Percentiles rank a stretch among this genome's conserved stretches.
phyloP scores from a whole-genome alignment of 2,888 invertebrate species.

The Ennomos fuscantarius region DNA sequence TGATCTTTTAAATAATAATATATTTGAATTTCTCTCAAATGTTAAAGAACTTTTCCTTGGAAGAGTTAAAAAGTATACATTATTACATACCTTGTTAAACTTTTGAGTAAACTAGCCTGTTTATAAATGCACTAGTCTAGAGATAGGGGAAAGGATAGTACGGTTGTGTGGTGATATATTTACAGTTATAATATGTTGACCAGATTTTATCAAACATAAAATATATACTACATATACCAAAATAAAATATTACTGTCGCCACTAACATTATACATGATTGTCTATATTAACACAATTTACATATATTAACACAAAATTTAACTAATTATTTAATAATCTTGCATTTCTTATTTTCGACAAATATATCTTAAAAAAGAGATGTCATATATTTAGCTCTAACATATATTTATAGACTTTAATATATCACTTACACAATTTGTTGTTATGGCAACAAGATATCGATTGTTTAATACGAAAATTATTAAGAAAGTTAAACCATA shows the following conservation, averaged over 20 bases:
- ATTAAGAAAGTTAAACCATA: constrained; percentile 1
- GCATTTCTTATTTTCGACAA: too few relatives aligned
- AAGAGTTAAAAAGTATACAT: constrained; percentile 60
- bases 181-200: constrained; percentile 25
- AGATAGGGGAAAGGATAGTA: constrained; percentile 45
- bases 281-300: too few relatives aligned
- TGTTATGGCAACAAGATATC: constrained; percentile 22
- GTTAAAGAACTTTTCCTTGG: constrained; percentile 58
- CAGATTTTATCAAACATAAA: too few relatives aligned
- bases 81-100: constrained; percentile 66
- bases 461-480: constrained; percentile 21
- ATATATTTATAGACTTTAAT: constrained; percentile 34
- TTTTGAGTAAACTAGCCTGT: constrained; percentile 65
- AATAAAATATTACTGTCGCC: not conserved
- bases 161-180: constrained; percentile 36
- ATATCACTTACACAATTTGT: constrained; percentile 42
- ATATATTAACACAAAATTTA: too few relatives aligned
- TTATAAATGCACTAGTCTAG: constrained; percentile 72
- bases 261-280: not conserved
- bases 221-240: too few relatives aligned
- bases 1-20: constrained; percentile 44
- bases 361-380: too few relatives aligned
- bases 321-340: too few relatives aligned
- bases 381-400: too few relatives aligned
- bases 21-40: constrained; percentile 43